phyloP scores from a whole-genome alignment of 2,113 vertebrate species.

The Okapia johnstoni region DNA sequence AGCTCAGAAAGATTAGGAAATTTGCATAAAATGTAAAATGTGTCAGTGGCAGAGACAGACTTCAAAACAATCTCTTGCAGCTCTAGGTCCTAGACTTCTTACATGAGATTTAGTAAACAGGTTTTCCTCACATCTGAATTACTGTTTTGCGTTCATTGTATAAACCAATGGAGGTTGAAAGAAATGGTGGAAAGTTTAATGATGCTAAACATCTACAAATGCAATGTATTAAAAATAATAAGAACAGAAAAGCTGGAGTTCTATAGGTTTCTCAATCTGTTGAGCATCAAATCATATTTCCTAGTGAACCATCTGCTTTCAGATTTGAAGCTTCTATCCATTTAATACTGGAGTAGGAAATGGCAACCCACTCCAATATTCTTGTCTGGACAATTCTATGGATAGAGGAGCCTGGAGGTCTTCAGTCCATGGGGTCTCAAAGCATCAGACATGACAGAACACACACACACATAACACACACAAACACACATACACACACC shows the following conservation, averaged over 20 bases:
- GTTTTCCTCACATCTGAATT: background rate
- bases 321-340: background rate
- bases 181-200: background rate
- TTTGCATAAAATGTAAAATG: background rate
- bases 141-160: background rate
- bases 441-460: background rate
- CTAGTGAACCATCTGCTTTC: background rate
- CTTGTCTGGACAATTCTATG: background rate
- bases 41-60: background rate
- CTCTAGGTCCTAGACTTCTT: background rate
- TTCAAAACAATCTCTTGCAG: background rate
- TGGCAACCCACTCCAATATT: background rate
- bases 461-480: background rate
- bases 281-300: conserved; percentile 7
- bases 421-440: background rate
- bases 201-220: background rate
- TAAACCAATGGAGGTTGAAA: conserved; percentile 4
- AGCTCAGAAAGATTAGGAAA: background rate
- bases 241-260: background rate
- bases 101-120: background rate
- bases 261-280: background rate
- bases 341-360: background rate
- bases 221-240: background rate
- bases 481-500: background rate
- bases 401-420: background rate